Conservation (phyloP, 2,113 vertebrate genomes). For the Tupaia chinensis region DNA sequence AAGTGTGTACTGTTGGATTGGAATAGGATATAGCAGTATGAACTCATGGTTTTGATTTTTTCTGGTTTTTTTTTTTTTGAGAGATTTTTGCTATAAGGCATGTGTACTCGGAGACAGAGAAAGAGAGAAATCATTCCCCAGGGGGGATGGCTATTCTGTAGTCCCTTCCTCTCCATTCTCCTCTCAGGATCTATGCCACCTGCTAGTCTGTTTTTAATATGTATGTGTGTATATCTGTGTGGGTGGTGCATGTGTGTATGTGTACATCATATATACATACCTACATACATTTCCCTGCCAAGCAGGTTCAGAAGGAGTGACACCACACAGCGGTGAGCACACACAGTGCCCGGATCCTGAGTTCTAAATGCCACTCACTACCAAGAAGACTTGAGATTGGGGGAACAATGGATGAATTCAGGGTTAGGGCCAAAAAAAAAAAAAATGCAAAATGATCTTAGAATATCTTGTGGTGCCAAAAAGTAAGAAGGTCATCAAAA, state of each 20-base stretch:
- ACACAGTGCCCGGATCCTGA: not conserved
- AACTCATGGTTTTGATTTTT: not conserved
- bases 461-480: not conserved
- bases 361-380: not conserved
- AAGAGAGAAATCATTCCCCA: too few relatives aligned
- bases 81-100: too few relatives aligned
- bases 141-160: too few relatives aligned
- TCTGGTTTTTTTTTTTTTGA: too few relatives aligned
- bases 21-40: not conserved
- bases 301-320: not conserved
- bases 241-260: not conserved
- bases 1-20: not conserved
- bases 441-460: not conserved
- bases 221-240: not conserved
- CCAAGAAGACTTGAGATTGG: not conserved
- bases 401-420: not conserved
- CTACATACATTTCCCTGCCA: not conserved
- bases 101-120: too few relatives aligned
- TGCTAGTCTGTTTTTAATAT: too few relatives aligned
- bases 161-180: too few relatives aligned
- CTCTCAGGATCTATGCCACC: too few relatives aligned
- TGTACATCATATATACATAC: not conserved
- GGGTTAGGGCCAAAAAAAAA: not conserved
- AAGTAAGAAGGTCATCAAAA: not conserved
- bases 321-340: not conserved